A percentile compares a stretch with the other conserved stretches of the same genome.
These are phyloP conservation scores for Mastomys natalensis DNA, from an alignment of 2,113 vertebrate species.

Conservation along the genomic window DNA sequence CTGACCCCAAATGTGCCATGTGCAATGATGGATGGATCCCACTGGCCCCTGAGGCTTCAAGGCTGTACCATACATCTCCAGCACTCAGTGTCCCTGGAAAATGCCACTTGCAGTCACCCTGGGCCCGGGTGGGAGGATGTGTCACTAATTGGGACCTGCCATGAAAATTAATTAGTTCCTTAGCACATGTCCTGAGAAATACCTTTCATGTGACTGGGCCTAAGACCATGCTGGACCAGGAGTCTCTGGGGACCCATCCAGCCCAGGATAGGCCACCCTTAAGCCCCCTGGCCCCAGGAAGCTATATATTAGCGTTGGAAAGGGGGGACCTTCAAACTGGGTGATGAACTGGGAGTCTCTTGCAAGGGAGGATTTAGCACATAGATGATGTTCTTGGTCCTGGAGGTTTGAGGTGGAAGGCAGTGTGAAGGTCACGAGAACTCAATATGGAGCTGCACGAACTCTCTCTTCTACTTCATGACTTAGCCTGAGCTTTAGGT, in stretches of 20 bases:
- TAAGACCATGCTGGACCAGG: neutral
- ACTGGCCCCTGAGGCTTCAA: neutral
- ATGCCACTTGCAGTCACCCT: constrained; percentile 27
- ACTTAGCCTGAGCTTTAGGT: neutral
- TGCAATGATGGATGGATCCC: neutral
- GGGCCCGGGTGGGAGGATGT: constrained; percentile 34
- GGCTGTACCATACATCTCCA: neutral
- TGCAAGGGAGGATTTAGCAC: neutral
- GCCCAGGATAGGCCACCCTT: neutral
- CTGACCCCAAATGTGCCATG: neutral
- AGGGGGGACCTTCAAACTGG: neutral
- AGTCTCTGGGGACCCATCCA: neutral
- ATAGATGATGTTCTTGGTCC: neutral
- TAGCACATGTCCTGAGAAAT: constrained; percentile 34
- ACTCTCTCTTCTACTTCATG: neutral
- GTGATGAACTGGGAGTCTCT: neutral
- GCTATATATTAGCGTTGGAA: neutral
- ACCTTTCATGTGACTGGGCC: constrained; percentile 28
- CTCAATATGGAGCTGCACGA: neutral
- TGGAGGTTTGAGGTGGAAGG: neutral
- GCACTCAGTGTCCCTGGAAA: constrained; percentile 38
- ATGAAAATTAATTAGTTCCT: constrained; percentile 70
- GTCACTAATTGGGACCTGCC: constrained; percentile 58
- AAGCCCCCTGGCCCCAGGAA: neutral
- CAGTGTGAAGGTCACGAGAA: neutral